Conservation (phyloP, 2,888 invertebrate species). For the Unio delphinus region DNA sequence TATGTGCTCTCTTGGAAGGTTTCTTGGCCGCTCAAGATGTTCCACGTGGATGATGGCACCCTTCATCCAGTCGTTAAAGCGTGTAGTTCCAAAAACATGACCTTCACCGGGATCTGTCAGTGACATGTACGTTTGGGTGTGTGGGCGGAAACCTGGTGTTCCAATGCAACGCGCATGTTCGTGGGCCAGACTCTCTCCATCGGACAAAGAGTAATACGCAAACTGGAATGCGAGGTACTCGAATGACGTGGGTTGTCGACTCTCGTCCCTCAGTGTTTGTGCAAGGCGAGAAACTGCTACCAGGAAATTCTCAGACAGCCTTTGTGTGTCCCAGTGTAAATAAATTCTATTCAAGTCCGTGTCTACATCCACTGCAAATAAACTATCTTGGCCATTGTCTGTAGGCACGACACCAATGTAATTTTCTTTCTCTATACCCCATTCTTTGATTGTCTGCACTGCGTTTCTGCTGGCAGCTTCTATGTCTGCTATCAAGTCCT, state of each 20-base stretch:
- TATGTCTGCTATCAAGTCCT: constrained; percentile 10
- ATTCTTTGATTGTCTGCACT: constrained; percentile 12
- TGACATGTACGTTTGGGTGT: constrained; percentile 17
- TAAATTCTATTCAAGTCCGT: constrained; percentile 19
- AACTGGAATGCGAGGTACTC: constrained; percentile 40
- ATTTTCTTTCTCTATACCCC: constrained; percentile 26
- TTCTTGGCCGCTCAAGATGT: constrained; percentile 45
- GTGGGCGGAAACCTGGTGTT: constrained; percentile 45
- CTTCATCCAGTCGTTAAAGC: constrained; percentile 46
- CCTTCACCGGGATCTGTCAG: constrained; percentile 13
- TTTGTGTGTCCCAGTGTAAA: constrained; percentile 32
- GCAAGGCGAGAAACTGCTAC: constrained; percentile 28
- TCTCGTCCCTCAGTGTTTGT: constrained; percentile 23
- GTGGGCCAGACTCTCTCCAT: constrained; percentile 16
- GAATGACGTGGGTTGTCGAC: constrained; percentile 32
- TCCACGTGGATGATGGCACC: constrained; percentile 53
- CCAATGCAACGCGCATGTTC: constrained; percentile 29
- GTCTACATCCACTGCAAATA: constrained; percentile 16
- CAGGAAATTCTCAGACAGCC: constrained; percentile 22
- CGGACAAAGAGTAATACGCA: constrained; percentile 24
- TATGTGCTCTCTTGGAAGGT: constrained; percentile 35
- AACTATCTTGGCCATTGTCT: constrained; percentile 5
- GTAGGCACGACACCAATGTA: constrained; percentile 35
- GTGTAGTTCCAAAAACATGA: constrained; percentile 41
- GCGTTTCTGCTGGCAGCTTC: constrained; percentile 1